phyloP scores from a whole-genome alignment of 2,888 invertebrate genomes.

The Catocala sponsa region DNA sequence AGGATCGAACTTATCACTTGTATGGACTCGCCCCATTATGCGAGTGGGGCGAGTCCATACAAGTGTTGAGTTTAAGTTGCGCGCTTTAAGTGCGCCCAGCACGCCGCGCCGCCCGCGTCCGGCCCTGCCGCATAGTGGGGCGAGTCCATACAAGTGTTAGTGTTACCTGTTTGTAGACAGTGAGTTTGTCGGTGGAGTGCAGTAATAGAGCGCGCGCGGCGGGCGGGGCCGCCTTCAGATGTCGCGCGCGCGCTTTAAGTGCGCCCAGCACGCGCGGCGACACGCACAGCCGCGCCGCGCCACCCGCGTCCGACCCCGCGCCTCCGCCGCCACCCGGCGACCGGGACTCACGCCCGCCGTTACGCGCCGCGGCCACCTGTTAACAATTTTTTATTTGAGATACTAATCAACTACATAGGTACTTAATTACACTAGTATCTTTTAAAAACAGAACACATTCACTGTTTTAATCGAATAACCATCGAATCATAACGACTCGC shows the following conservation, averaged over 20 bases:
- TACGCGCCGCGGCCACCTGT: slow-evolving; percentile 62
- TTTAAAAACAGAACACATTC: too few relatives aligned
- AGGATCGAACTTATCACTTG: neutral
- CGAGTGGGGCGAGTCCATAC: neutral
- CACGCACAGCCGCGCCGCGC: slow-evolving; percentile 67
- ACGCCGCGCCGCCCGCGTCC: slow-evolving; percentile 64
- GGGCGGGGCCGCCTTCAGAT: slow-evolving; percentile 93
- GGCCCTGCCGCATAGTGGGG: too few relatives aligned
- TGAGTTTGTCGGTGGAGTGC: slow-evolving; percentile 75
- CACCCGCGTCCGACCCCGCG: slow-evolving; percentile 39
- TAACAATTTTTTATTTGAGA: neutral
- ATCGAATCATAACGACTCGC: too few relatives aligned
- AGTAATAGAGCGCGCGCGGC: slow-evolving; percentile 92
- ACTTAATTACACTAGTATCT: too few relatives aligned
- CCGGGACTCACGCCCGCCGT: slow-evolving; percentile 23
- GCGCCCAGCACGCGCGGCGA: slow-evolving; percentile 93
- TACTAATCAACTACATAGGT: too few relatives aligned
- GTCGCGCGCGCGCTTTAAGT: slow-evolving; percentile 95
- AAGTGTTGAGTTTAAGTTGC: too few relatives aligned
- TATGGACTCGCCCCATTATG: neutral
- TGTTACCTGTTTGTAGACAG: slow-evolving; percentile 50
- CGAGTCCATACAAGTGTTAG: neutral
- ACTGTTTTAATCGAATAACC: too few relatives aligned
- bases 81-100: slow-evolving; percentile 93
- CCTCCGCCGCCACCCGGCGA: slow-evolving; percentile 19